These are phyloP conservation scores for Colletes collaris DNA, from an alignment of 2,888 invertebrate genomes.

Conservation along the genomic window DNA sequence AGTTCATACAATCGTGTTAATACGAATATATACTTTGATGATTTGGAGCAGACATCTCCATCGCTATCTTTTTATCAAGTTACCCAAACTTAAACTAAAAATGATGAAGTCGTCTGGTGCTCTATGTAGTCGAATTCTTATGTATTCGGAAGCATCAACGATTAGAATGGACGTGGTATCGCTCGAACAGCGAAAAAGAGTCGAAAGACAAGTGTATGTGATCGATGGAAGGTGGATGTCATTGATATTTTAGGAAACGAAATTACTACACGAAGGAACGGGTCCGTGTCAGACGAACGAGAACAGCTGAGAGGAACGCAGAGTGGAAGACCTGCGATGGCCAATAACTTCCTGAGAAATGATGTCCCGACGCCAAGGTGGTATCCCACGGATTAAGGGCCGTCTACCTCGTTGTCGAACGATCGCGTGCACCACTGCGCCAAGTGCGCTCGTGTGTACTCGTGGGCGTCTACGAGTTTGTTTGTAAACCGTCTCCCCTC, in stretches of 20 bases:
- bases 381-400: conserved; percentile 64
- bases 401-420: conserved; percentile 48
- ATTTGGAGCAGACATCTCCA: no score
- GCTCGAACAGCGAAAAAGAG: neutral
- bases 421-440: conserved; percentile 57
- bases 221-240: neutral
- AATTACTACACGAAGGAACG: conserved; percentile 1
- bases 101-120: no score
- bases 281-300: conserved; percentile 19
- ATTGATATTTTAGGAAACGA: conserved; percentile 1
- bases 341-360: conserved; percentile 73
- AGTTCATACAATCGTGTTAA: no score
- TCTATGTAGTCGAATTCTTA: no score
- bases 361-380: conserved; percentile 60
- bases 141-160: no score
- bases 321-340: conserved; percentile 52
- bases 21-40: no score
- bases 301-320: conserved; percentile 6
- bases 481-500: conserved; percentile 48
- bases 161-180: neutral
- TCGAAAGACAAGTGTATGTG: neutral
- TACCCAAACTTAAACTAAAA: no score
- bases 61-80: no score
- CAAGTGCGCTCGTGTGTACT: conserved; percentile 42
- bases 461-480: conserved; percentile 61